Conservation (phyloP, 2,888 invertebrate genomes). For the Brachyptera risi region DNA sequence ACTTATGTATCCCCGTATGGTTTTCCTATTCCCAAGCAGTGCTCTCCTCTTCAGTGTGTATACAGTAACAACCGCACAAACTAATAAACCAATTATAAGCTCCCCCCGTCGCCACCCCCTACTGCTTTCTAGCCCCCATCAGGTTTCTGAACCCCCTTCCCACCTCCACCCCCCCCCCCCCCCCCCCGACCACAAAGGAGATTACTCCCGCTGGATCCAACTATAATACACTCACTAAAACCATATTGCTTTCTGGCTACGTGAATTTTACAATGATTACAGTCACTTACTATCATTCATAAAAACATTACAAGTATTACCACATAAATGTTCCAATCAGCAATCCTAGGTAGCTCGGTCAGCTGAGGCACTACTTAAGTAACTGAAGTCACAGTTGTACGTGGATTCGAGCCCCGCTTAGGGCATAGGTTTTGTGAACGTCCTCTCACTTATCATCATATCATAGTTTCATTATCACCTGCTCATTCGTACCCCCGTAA, state of each 20-base stretch:
- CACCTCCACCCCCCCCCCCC: not conserved
- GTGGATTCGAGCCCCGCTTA: too few relatives aligned
- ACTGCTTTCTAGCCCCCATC: not conserved
- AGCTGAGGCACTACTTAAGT: too few relatives aligned
- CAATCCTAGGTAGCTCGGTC: too few relatives aligned
- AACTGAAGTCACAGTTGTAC: too few relatives aligned
- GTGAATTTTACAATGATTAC: conserved; percentile 6
- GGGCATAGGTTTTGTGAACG: too few relatives aligned
- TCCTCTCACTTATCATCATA: too few relatives aligned
- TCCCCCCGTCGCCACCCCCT: conserved; percentile 15
- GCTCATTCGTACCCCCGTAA: too few relatives aligned
- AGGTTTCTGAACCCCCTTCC: conserved; percentile 23
- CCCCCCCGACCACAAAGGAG: conserved; percentile 2
- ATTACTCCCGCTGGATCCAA: conserved; percentile 7
- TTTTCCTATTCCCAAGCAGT: too few relatives aligned
- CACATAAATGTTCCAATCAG: too few relatives aligned
- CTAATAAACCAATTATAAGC: conserved; percentile 46
- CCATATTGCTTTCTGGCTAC: conserved; percentile 22
- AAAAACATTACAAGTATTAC: not conserved
- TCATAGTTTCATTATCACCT: too few relatives aligned
- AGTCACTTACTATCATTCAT: conserved; percentile 1
- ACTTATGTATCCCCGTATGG: not conserved
- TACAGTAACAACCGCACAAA: conserved; percentile 44
- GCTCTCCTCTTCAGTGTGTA: too few relatives aligned
- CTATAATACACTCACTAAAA: conserved; percentile 16